phyloP scores from a whole-genome alignment of 2,888 invertebrate genomes.

The Embidobia sp. region DNA sequence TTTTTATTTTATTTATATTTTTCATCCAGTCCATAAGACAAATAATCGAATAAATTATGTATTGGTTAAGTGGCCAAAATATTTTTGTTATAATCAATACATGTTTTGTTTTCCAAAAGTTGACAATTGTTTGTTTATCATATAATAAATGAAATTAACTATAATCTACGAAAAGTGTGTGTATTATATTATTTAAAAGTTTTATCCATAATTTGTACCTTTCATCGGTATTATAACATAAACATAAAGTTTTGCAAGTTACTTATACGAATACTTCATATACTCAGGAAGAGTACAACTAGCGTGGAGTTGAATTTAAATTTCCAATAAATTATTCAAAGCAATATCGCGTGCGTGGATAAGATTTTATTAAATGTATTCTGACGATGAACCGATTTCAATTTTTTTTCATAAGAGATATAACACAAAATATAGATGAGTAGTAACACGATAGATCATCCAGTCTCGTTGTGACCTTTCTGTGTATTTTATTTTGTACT shows the following conservation, averaged over 20 bases:
- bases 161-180: slow-evolving; percentile 26
- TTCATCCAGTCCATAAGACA: too few relatives aligned
- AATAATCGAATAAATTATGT: too few relatives aligned
- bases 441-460: slow-evolving; percentile 29
- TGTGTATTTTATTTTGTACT: slow-evolving; percentile 29
- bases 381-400: slow-evolving; percentile 38
- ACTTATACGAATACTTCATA: slow-evolving; percentile 33
- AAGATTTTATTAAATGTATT: slow-evolving; percentile 41
- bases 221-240: slow-evolving; percentile 32
- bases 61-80: too few relatives aligned
- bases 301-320: slow-evolving; percentile 35
- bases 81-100: too few relatives aligned
- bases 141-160: too few relatives aligned
- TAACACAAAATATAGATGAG: slow-evolving; percentile 37
- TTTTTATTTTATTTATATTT: too few relatives aligned
- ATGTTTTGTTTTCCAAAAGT: too few relatives aligned
- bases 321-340: slow-evolving; percentile 42
- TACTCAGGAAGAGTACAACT: slow-evolving; percentile 23
- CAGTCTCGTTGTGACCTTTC: slow-evolving; percentile 29
- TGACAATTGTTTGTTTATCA: too few relatives aligned
- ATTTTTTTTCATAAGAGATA: slow-evolving; percentile 42
- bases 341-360: slow-evolving; percentile 45
- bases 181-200: slow-evolving; percentile 21
- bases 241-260: slow-evolving; percentile 27
- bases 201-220: slow-evolving; percentile 21